Evolutionary conservation across 2,888 invertebrate genomes (phyloP).

Genomic region (Tholera decimalis): DNA sequence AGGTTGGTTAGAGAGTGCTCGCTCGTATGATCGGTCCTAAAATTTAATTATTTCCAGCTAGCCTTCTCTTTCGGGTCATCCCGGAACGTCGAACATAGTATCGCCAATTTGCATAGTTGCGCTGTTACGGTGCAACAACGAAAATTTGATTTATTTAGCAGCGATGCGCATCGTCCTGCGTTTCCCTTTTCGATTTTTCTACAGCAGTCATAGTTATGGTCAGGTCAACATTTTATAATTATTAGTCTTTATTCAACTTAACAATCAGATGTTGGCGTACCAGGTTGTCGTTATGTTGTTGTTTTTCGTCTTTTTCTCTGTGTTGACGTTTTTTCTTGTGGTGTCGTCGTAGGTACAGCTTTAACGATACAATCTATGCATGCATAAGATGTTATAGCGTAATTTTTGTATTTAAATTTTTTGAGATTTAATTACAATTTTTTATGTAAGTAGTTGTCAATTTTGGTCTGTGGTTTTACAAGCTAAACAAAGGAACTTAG

Average conservation of each 20-base stretch:
- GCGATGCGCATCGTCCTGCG: slow-evolving; percentile 52
- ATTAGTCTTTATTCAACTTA: slow-evolving; percentile 63
- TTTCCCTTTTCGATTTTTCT: slow-evolving; percentile 48
- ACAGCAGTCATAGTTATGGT: slow-evolving; percentile 45
- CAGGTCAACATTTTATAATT: slow-evolving; percentile 59
- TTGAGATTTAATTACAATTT: no score
- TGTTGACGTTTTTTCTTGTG: background rate
- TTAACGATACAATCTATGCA: background rate
- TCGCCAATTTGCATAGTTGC: slow-evolving; percentile 75
- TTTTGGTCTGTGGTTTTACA: no score
- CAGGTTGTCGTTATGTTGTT: slow-evolving; percentile 3
- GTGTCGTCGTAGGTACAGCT: background rate
- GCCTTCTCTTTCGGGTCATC: slow-evolving; percentile 66
- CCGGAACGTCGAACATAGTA: slow-evolving; percentile 58
- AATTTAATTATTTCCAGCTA: slow-evolving; percentile 82
- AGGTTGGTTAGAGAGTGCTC: slow-evolving; percentile 66
- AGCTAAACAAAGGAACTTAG: no score
- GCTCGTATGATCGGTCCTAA: slow-evolving; percentile 77
- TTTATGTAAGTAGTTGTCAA: no score
- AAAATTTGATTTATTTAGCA: slow-evolving; percentile 72
- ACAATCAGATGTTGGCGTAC: slow-evolving; percentile 59
- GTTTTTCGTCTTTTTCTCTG: background rate
- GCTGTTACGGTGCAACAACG: slow-evolving; percentile 57
- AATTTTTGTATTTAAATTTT: no score
- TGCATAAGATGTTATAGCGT: no score